Percentiles rank a stretch among this genome's conserved stretches.
These are phyloP conservation scores for Oasisia sp. DNA, from an alignment of 2,888 invertebrate genomes.

Conservation along the genomic window DNA sequence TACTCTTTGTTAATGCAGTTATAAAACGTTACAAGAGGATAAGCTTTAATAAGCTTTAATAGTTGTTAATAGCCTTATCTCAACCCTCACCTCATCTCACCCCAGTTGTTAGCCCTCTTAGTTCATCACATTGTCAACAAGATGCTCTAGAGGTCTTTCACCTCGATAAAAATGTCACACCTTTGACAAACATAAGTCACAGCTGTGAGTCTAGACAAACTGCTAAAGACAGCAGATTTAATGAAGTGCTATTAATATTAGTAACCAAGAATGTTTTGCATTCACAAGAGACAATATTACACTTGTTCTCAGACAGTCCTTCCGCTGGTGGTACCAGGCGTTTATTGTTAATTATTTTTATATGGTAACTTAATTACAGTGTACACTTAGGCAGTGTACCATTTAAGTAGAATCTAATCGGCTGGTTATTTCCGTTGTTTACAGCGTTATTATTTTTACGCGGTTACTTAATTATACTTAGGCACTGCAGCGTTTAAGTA, in stretches of 20 bases:
- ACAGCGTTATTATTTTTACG: background rate
- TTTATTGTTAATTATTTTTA: background rate
- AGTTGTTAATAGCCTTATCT: no score
- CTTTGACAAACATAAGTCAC: background rate
- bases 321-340: background rate
- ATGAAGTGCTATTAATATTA: background rate
- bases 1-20: no score
- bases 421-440: background rate
- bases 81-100: no score
- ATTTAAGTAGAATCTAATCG: background rate
- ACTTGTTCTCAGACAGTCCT: background rate
- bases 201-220: background rate
- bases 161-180: background rate
- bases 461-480: conserved; percentile 4
- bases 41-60: no score
- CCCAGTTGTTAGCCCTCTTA: background rate
- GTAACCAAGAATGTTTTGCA: background rate
- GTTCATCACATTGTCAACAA: background rate
- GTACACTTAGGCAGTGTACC: background rate
- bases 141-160: background rate
- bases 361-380: background rate
- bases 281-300: background rate
- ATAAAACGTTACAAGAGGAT: no score
- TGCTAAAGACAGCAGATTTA: background rate
- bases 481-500: background rate